Evolutionary conservation across 1,140 invertebrate genomes (phyloP), one percentile per base, ranked within the genome.

Genomic region (Geopemphigus sp.): DNA sequence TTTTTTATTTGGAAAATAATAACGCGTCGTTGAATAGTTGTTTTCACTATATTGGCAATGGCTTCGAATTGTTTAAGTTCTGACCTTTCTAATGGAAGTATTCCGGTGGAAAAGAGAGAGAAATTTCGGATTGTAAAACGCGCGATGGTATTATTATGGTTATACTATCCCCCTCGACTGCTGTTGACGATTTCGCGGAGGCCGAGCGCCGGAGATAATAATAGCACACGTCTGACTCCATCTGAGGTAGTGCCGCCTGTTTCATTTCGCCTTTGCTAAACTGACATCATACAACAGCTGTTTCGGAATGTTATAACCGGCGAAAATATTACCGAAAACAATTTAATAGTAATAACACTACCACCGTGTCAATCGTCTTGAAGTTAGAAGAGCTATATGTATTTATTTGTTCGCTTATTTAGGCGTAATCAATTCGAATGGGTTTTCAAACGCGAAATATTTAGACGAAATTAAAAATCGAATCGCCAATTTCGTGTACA

Each of bases 161-260:
- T 61, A 76, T 22, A 61, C 29, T 61, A 61, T 76, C 73, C 73
- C 73, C 57, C 22, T 32, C 15, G 39, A 63, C 57, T 12, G 56
- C 57, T 17, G 74, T 78, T 78, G 57, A 61, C 56, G 39, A 78
- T 78, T 78, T 78, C 22, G 74, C 74, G 74, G 74, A 78, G 74
- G 57, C 56, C 57, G 74, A 45, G 39, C 15, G 74, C 32, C 56
- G 74, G 39, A 61, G 56, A 78, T 78, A 78, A 78, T 78, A 78
- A 78, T 78, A 78, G 74, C 74, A 78, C 74, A 78, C 74, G 74
- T 12, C 57, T 24, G 74, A 78, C 39, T 78, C 74, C 74, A 78
- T 78, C 74, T 78, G 74, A 78, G 74, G 74, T 78, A 78, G 74
- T 78, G 39, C 26, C 12, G 39, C 39, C 54, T 57, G 74, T 78